These are phyloP conservation scores for Heliconius nattereri DNA, from an alignment of 1,140 invertebrate species.

Conservation along the genomic window DNA sequence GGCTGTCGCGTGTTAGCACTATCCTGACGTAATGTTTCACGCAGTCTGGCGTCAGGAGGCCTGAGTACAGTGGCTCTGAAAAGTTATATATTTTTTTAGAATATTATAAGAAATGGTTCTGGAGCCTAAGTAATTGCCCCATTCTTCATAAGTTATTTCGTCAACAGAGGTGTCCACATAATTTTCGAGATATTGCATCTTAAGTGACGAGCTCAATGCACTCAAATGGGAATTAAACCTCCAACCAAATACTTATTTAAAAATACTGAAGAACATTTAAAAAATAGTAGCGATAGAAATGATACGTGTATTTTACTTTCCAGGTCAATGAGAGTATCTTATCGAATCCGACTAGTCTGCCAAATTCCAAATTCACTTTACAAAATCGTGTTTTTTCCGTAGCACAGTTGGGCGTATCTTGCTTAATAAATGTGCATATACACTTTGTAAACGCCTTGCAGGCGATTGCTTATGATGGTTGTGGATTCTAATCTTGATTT, in stretches of 20 bases:
- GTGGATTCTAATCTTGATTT: too few relatives aligned
- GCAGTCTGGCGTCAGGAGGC: slow-evolving; percentile 50
- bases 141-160: too few relatives aligned
- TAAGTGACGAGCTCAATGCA: too few relatives aligned
- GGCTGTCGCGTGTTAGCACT: slow-evolving; percentile 44
- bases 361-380: neutral
- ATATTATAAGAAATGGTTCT: too few relatives aligned
- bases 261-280: too few relatives aligned
- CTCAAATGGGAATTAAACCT: too few relatives aligned
- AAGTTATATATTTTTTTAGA: neutral
- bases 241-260: too few relatives aligned
- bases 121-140: too few relatives aligned
- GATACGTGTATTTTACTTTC: neutral
- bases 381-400: slow-evolving; percentile 2
- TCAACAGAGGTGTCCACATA: too few relatives aligned
- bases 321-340: slow-evolving; percentile 14
- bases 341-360: neutral
- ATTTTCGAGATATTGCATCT: too few relatives aligned
- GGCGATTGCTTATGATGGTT: neutral
- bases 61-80: slow-evolving; percentile 16
- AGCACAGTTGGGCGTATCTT: slow-evolving; percentile 8
- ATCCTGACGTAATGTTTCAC: slow-evolving; percentile 49
- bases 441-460: neutral
- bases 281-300: neutral
- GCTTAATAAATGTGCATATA: slow-evolving; percentile 1